Percentiles rank a stretch among this genome's conserved stretches.
Conservation (phyloP, 2,113 vertebrate species). For the Chrysochloris asiatica region DNA sequence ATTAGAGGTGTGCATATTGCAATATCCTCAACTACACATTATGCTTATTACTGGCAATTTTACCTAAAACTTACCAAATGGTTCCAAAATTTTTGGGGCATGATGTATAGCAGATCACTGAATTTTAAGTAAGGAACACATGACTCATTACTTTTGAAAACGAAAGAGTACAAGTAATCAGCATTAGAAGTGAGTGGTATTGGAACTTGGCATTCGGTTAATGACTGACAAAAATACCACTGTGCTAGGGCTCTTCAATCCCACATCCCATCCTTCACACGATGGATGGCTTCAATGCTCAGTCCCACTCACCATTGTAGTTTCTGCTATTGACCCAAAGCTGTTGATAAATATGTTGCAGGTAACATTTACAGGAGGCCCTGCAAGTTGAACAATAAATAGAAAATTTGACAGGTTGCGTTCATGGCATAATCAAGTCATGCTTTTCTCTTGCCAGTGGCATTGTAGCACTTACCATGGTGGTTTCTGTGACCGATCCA, state of each 20-base stretch:
- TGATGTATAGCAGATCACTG: not conserved
- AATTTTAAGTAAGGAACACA: slow-evolving; percentile 4
- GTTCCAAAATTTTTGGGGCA: slow-evolving; percentile 35
- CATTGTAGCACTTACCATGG: slow-evolving; percentile 93
- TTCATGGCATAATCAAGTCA: slow-evolving; percentile 86
- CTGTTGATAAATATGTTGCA: slow-evolving; percentile 99
- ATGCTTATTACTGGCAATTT: slow-evolving; percentile 41
- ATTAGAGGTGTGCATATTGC: slow-evolving; percentile 29
- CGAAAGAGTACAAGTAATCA: not conserved
- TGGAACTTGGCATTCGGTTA: slow-evolving; percentile 63
- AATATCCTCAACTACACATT: not conserved
- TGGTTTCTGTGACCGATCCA: slow-evolving; percentile 98
- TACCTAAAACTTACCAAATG: not conserved
- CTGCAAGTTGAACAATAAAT: slow-evolving; percentile 97
- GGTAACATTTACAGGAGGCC: slow-evolving; percentile 99
- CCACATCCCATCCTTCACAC: slow-evolving; percentile 85
- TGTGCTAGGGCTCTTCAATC: slow-evolving; percentile 54
- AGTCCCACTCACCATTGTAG: slow-evolving; percentile 98
- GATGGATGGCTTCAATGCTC: slow-evolving; percentile 89
- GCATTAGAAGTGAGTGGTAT: not conserved
- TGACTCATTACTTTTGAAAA: slow-evolving; percentile 27
- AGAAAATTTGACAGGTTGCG: slow-evolving; percentile 93
- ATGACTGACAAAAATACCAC: not conserved
- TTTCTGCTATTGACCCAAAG: slow-evolving; percentile 99
- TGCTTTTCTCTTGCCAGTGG: slow-evolving; percentile 85